Evolutionary conservation across 2,113 vertebrate species (phyloP).

Genomic region (Oxyura jamaicensis): DNA sequence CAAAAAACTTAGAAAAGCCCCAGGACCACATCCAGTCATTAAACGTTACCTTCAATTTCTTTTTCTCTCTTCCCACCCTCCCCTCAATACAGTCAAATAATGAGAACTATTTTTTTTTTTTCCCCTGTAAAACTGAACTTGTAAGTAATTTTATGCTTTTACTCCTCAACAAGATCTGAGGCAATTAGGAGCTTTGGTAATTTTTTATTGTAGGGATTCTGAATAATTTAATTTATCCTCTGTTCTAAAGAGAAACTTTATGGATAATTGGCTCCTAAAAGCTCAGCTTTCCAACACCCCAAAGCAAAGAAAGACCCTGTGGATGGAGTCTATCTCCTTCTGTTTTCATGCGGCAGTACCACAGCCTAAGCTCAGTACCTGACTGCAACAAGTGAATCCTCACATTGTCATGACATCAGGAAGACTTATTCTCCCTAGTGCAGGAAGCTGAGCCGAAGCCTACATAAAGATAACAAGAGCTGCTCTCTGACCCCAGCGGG

Average conservation of each 20-base stretch:
- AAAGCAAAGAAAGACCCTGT: background rate
- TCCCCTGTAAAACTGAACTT: background rate
- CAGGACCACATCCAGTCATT: background rate
- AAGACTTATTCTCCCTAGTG: background rate
- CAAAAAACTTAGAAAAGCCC: background rate
- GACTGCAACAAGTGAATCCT: accelerated
- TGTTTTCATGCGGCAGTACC: background rate
- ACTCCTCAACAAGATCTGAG: background rate
- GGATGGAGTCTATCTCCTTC: background rate
- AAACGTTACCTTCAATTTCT: background rate
- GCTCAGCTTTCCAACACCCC: background rate
- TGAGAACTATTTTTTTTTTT: background rate
- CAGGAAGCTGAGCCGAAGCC: background rate
- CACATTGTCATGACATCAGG: background rate
- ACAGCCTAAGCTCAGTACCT: background rate
- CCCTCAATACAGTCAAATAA: background rate
- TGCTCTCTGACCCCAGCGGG: background rate
- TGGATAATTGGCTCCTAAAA: background rate
- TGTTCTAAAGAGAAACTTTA: background rate
- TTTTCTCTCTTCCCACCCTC: background rate
- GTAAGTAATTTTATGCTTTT: background rate
- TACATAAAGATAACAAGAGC: background rate
- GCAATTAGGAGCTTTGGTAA: background rate
- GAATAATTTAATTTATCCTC: background rate
- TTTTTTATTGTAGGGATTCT: background rate